Evolutionary conservation across 2,888 invertebrate genomes (phyloP), one percentile per base, ranked within the genome.

Genomic region (Timandra comae): DNA sequence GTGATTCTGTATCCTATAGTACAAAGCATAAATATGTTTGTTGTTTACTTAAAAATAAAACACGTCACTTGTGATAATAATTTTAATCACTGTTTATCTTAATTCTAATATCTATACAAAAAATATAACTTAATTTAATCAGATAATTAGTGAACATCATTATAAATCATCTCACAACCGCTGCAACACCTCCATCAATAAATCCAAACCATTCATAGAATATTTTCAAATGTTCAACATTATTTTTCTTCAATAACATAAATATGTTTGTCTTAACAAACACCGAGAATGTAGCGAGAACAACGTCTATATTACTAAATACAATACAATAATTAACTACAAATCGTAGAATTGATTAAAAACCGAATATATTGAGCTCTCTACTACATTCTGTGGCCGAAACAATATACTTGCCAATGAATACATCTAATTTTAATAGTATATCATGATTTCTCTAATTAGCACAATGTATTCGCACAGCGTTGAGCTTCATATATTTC

Each of bases 81-180:
- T 65, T 81, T 79, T 75, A 77, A 79, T 82, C 79, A 79, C 71
- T 72, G 58, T 73, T 69, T 56, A 71, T 62, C 80, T 82, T 82
- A 80, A 68, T 69, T 53, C 73, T 81, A 82, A 77, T 61, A 60
- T 78, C 82, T 84, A 84, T 85, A 82, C 84, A 84, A 84, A 78
- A 82, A 80, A 82, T 82, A 81, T 81, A 81, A 81, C 80, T 81
- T 84, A 81, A 71, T 72, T 75, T 81, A 79, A 69, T 81, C 71
- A 76, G 79, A 82, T 80, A 79, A 78, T 78, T 82, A 82, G 77
- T 81, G 78, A 84, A 82, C 81, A 79, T 81, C 65, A 70, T 71
- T 72, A 82, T 82, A 82, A 75, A 84, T 80, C 82, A 78, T 82
- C 81, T 85, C 85, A 85, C 85, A 85, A 85, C 85, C 84, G 66